Evolutionary conservation across 2,113 vertebrate genomes (phyloP).

Genomic region (Malaclemys terrapin): DNA sequence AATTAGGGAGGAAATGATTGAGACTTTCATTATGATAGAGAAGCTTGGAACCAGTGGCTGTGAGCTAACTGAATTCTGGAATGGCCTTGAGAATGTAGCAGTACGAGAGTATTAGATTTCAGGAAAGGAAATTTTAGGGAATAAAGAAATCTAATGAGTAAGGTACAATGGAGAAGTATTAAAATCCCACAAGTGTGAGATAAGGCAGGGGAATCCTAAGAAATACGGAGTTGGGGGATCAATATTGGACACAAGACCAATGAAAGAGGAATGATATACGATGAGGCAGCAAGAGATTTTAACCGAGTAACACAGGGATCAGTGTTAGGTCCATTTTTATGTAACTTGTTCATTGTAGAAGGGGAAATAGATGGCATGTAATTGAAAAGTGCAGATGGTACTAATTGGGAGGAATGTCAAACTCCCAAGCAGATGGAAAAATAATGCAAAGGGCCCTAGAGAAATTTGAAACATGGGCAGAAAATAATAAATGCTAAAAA

Average conservation of each 20-base stretch:
- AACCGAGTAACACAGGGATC: background rate
- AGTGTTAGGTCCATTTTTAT: background rate
- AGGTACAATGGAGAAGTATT: background rate
- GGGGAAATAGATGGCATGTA: background rate
- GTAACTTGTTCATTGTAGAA: background rate
- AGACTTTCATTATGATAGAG: background rate
- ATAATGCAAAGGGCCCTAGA: background rate
- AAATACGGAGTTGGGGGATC: background rate
- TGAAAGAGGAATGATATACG: background rate
- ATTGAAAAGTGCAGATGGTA: conserved; percentile 68
- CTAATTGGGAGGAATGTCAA: conserved; percentile 38
- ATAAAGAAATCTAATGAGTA: background rate
- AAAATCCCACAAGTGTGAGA: background rate
- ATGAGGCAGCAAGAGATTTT: background rate
- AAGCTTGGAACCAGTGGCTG: background rate
- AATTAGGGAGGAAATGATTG: background rate
- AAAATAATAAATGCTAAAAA: conserved; percentile 34
- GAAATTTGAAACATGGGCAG: background rate
- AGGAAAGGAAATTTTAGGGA: background rate
- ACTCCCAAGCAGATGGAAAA: conserved; percentile 36
- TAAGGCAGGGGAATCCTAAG: background rate
- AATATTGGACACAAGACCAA: background rate
- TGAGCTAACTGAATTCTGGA: background rate
- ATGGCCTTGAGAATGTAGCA: background rate
- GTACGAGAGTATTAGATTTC: background rate